These are phyloP conservation scores for Notiomystis cincta DNA, from an alignment of 2,113 vertebrate genomes.

Conservation along the genomic window DNA sequence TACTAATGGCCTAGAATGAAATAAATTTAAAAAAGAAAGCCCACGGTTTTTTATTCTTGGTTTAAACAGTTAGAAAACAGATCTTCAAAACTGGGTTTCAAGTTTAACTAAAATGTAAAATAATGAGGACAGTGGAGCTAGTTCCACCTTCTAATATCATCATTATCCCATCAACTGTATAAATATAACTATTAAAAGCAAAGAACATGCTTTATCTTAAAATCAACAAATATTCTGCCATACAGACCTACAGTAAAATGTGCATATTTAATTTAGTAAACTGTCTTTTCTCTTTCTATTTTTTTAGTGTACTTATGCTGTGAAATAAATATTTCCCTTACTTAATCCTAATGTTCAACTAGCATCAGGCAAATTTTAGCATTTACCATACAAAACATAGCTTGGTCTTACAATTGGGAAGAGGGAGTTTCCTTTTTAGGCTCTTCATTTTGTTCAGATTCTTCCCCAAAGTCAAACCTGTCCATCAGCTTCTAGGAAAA, in stretches of 20 bases:
- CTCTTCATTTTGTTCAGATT: constrained; percentile 88
- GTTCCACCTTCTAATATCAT: background rate
- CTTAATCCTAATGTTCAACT: background rate
- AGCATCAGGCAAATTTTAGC: background rate
- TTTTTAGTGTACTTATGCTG: background rate
- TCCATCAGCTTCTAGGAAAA: constrained; percentile 90
- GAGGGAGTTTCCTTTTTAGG: constrained; percentile 88
- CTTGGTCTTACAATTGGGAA: constrained; percentile 86
- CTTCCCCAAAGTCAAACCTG: constrained; percentile 94
- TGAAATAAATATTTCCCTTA: background rate
- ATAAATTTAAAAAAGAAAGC: background rate
- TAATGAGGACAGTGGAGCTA: background rate
- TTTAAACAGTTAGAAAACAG: background rate
- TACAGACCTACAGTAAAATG: fast-evolving
- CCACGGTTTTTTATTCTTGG: background rate
- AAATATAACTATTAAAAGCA: background rate
- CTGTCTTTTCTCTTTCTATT: background rate
- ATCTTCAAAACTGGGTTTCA: background rate
- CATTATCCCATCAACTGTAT: background rate
- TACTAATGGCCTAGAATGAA: constrained; percentile 85
- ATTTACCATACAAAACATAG: constrained; percentile 4
- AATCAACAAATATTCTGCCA: background rate
- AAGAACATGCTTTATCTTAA: background rate
- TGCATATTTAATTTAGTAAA: background rate
- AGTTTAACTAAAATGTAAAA: background rate